Conservation (phyloP, 2,888 invertebrate species). For the Halocaridina rubra region DNA sequence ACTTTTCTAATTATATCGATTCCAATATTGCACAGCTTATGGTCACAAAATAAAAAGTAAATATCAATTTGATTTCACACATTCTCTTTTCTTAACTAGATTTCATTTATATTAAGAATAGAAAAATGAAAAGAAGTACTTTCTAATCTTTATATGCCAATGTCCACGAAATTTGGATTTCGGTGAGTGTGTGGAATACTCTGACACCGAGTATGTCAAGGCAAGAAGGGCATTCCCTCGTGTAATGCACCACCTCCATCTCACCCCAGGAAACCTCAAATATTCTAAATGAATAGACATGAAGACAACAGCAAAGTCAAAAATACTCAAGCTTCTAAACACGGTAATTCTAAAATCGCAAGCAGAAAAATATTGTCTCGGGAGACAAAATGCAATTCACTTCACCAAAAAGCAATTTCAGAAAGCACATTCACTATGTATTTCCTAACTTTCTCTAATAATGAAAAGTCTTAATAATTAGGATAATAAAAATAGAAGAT, state of each 20-base stretch:
- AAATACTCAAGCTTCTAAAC: conserved; percentile 58
- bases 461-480: too few species aligned
- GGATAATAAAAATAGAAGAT: too few species aligned
- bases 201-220: too few species aligned
- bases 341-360: conserved; percentile 42
- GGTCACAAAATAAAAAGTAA: neutral
- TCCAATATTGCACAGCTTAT: neutral
- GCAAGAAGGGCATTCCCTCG: too few species aligned
- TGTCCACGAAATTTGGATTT: too few species aligned
- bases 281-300: conserved; percentile 60
- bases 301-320: conserved; percentile 61
- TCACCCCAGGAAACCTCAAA: conserved; percentile 35
- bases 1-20: neutral
- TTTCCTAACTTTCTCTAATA: conserved; percentile 12
- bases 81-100: neutral
- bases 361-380: conserved; percentile 36
- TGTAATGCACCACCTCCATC: conserved; percentile 25
- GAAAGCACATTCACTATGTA: conserved; percentile 46
- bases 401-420: conserved; percentile 39
- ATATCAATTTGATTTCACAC: neutral
- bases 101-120: neutral
- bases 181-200: too few species aligned
- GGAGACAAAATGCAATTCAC: conserved; percentile 34
- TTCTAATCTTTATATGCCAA: neutral
- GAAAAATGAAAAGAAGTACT: neutral